Evolutionary conservation across 2,888 invertebrate species (phyloP).

Genomic region (Dimorphilus gyrociliatus): DNA sequence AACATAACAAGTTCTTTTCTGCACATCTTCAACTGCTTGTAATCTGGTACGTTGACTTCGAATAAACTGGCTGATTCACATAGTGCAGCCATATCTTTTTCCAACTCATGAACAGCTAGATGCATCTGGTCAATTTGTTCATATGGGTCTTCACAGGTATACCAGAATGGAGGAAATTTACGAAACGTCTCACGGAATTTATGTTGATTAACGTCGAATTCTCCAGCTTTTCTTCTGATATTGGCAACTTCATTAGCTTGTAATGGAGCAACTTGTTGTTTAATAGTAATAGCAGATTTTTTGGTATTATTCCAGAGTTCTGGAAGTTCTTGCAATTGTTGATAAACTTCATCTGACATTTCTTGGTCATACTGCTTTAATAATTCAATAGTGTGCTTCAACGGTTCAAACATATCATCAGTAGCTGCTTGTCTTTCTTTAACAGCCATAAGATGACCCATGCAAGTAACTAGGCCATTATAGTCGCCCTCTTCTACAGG

Average conservation of each 20-base stretch:
- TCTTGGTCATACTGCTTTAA: conserved; percentile 88
- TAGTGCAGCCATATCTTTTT: conserved; percentile 67
- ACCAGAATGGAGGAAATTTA: conserved; percentile 35
- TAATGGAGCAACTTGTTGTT: conserved; percentile 81
- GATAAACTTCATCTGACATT: conserved; percentile 85
- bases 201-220: conserved; percentile 62
- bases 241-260: conserved; percentile 84
- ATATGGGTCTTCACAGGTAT: conserved; percentile 32
- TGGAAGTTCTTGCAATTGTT: conserved; percentile 73
- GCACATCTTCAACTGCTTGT: conserved; percentile 76
- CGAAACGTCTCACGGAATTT: conserved; percentile 77
- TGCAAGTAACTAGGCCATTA: conserved; percentile 68
- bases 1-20: conserved; percentile 59
- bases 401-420: conserved; percentile 86
- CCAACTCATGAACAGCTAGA: conserved; percentile 57
- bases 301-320: conserved; percentile 91
- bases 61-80: conserved; percentile 78
- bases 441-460: conserved; percentile 79
- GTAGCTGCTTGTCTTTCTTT: conserved; percentile 72
- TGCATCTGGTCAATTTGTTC: conserved; percentile 46
- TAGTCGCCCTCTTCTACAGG: conserved; percentile 76
- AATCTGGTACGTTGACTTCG: conserved; percentile 85
- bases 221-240: conserved; percentile 65
- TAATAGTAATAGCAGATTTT: conserved; percentile 71
- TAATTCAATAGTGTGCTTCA: conserved; percentile 77